Conservation (phyloP, 2,888 invertebrate genomes). For the Eupithecia subfuscata region DNA sequence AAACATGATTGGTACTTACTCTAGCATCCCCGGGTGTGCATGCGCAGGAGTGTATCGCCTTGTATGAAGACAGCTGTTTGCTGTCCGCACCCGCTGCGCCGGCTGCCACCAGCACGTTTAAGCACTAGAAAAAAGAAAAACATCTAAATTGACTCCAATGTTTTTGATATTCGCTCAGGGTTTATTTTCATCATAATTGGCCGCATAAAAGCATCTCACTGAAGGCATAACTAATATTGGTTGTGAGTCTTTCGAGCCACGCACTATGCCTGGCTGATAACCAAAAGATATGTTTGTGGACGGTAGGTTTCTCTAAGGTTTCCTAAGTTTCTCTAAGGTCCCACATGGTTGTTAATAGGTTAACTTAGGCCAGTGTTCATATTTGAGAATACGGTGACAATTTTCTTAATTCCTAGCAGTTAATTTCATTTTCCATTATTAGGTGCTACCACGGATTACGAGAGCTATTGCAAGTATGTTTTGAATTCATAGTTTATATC, state of each 20-base stretch:
- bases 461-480: background rate
- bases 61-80: constrained; percentile 75
- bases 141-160: background rate
- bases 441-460: background rate
- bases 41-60: constrained; percentile 77
- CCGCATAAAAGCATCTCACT: background rate
- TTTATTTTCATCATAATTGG: background rate
- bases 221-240: no score
- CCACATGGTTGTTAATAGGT: background rate
- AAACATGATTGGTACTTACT: constrained; percentile 56
- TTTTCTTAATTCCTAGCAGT: background rate
- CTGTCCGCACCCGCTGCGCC: constrained; percentile 84
- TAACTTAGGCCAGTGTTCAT: no score
- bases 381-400: background rate
- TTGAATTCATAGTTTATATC: background rate
- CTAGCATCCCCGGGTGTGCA: constrained; percentile 76
- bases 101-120: constrained; percentile 92
- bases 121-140: constrained; percentile 83
- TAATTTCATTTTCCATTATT: background rate
- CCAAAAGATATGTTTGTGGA: background rate
- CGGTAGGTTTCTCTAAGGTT: background rate
- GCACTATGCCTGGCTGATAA: background rate
- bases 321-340: background rate
- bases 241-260: background rate
- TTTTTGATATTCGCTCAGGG: background rate